A percentile compares a stretch with the other conserved stretches of the same genome.
Evolutionary conservation across 2,888 invertebrate genomes (phyloP).

Genomic region (Leptopilina syphax): DNA sequence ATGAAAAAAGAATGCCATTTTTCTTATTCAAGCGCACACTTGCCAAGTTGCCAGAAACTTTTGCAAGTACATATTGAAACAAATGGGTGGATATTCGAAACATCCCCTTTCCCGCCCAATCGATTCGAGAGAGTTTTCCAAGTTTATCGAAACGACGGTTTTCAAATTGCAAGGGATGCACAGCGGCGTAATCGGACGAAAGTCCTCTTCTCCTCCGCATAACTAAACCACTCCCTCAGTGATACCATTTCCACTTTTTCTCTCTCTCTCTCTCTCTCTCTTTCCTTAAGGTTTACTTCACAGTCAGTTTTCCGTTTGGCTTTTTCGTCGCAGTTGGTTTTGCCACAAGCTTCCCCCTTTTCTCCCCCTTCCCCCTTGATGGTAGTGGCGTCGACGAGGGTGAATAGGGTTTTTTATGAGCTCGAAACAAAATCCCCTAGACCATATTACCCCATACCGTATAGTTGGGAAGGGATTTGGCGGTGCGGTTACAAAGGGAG

Average conservation of each 20-base stretch:
- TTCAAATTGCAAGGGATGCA: neutral
- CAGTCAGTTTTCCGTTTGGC: constrained; percentile 6
- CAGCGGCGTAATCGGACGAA: constrained; percentile 10
- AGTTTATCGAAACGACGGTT: constrained; percentile 7
- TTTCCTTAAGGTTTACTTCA: neutral
- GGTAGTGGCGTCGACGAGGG: neutral
- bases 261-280: neutral
- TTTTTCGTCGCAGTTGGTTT: constrained; percentile 14
- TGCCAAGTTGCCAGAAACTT: neutral
- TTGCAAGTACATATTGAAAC: neutral
- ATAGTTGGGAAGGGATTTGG: neutral
- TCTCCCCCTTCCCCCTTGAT: neutral
- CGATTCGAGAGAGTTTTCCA: neutral
- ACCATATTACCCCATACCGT: neutral
- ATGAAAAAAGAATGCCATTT: neutral
- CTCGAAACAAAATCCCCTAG: neutral
- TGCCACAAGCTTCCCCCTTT: neutral
- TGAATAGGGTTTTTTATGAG: constrained; percentile 24
- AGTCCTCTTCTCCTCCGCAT: constrained; percentile 1
- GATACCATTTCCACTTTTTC: neutral
- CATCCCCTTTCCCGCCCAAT: neutral
- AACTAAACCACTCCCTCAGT: neutral
- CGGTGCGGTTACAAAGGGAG: neutral
- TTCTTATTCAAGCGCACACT: neutral
- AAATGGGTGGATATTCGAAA: constrained; percentile 23